phyloP scores from a whole-genome alignment of 2,888 invertebrate genomes.

The Rhogogaster chlorosoma region DNA sequence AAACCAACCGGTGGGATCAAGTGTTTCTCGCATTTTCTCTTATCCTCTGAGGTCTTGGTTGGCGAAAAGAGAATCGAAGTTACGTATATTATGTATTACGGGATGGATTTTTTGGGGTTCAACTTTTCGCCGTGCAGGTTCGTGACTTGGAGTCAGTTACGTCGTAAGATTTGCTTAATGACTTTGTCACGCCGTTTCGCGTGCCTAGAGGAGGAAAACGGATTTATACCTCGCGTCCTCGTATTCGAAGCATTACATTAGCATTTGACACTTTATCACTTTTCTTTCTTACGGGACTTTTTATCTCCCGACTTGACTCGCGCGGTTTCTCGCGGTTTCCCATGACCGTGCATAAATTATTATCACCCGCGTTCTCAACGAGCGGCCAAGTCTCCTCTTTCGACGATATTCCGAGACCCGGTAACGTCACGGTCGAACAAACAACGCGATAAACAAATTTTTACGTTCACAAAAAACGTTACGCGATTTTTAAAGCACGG shows the following conservation, averaged over 20 bases:
- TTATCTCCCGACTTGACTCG: slow-evolving; percentile 33
- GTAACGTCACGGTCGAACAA: slow-evolving; percentile 32
- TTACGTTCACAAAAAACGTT: slow-evolving; percentile 38
- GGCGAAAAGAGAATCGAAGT: neutral
- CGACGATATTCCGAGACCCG: neutral
- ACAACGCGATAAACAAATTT: slow-evolving; percentile 50
- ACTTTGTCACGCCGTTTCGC: slow-evolving; percentile 40
- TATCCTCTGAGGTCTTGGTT: neutral
- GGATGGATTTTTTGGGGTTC: slow-evolving; percentile 18
- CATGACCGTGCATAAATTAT: slow-evolving; percentile 45
- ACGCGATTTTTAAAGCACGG: slow-evolving; percentile 31
- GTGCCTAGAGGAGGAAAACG: neutral
- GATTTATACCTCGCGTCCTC: slow-evolving; percentile 40
- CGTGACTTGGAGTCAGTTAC: slow-evolving; percentile 3
- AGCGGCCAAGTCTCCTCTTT: slow-evolving; percentile 19
- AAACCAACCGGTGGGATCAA: neutral
- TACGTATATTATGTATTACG: neutral
- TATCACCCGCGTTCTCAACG: slow-evolving; percentile 32
- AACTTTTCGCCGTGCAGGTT: slow-evolving; percentile 4
- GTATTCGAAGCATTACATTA: slow-evolving; percentile 48
- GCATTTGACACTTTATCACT: slow-evolving; percentile 51
- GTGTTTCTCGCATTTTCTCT: neutral
- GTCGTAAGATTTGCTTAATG: slow-evolving; percentile 47
- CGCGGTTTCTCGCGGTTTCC: neutral
- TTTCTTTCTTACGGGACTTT: slow-evolving; percentile 41